Evolutionary conservation across 2,888 invertebrate species (phyloP).

Genomic region (Flexamia atlantica): DNA sequence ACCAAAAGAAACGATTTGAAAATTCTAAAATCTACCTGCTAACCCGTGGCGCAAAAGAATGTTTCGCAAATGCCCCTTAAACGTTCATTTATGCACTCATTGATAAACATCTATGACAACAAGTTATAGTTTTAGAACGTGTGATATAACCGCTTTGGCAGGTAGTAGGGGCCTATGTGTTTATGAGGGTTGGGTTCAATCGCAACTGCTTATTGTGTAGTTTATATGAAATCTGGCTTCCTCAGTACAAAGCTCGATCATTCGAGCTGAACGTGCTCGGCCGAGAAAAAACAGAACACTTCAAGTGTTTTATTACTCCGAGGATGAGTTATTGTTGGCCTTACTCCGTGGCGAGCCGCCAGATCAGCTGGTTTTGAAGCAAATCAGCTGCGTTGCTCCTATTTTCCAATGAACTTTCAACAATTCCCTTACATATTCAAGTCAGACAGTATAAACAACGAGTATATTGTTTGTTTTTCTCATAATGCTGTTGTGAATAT

Average conservation of each 20-base stretch:
- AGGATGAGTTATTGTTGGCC: constrained; percentile 25
- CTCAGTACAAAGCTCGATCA: not conserved
- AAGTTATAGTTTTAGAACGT: too few species aligned
- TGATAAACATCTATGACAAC: too few species aligned
- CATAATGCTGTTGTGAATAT: not conserved
- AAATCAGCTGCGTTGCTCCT: not conserved
- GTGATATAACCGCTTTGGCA: too few species aligned
- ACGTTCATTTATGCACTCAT: too few species aligned
- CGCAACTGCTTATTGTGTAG: too few species aligned
- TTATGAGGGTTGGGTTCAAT: too few species aligned
- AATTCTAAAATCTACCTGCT: too few species aligned
- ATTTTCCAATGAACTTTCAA: not conserved
- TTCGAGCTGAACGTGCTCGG: not conserved
- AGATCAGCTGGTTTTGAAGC: constrained; percentile 23
- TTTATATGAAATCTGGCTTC: too few species aligned
- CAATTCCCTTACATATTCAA: not conserved
- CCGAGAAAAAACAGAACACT: constrained; percentile 31
- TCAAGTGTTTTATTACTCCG: constrained; percentile 23
- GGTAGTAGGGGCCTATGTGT: too few species aligned
- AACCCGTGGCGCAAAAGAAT: too few species aligned
- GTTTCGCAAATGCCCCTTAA: too few species aligned
- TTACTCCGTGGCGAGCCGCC: not conserved
- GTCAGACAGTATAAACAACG: not conserved
- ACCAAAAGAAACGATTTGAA: too few species aligned
- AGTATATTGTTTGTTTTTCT: not conserved